Conservation (phyloP, 2,888 invertebrate genomes). For the Amiota mariae region DNA sequence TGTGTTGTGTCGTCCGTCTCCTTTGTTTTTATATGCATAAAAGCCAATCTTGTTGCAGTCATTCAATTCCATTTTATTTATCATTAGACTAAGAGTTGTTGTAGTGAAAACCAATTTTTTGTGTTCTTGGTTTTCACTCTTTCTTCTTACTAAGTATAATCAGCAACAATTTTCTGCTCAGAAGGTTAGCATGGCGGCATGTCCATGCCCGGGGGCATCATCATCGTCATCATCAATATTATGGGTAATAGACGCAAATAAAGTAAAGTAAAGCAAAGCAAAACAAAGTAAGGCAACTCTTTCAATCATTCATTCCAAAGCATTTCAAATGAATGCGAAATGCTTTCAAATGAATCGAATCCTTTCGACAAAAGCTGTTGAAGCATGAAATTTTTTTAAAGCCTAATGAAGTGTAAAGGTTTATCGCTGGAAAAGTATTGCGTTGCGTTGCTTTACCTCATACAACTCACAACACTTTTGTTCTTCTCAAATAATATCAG, state of each 20-base stretch:
- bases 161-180: background rate
- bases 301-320: background rate
- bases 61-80: slow-evolving; percentile 22
- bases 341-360: slow-evolving; percentile 4
- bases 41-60: slow-evolving; percentile 24
- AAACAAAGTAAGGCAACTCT: slow-evolving; percentile 15
- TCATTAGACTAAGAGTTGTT: background rate
- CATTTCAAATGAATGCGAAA: background rate
- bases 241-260: too few relatives aligned
- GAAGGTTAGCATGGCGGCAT: background rate
- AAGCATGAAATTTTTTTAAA: slow-evolving; percentile 60
- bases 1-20: background rate
- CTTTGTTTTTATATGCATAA: background rate
- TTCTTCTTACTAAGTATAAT: background rate
- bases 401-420: slow-evolving; percentile 64
- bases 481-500: background rate
- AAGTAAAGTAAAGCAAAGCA: background rate
- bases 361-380: slow-evolving; percentile 54
- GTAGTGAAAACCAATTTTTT: too few relatives aligned
- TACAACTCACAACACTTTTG: background rate
- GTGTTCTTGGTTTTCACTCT: background rate
- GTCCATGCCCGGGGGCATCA: too few relatives aligned
- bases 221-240: too few relatives aligned
- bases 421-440: slow-evolving; percentile 55
- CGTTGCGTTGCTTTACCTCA: background rate